Evolutionary conservation across 2,888 invertebrate species (phyloP), one percentile per base, ranked within the genome.

Genomic region (Allolobophora icterica): DNA sequence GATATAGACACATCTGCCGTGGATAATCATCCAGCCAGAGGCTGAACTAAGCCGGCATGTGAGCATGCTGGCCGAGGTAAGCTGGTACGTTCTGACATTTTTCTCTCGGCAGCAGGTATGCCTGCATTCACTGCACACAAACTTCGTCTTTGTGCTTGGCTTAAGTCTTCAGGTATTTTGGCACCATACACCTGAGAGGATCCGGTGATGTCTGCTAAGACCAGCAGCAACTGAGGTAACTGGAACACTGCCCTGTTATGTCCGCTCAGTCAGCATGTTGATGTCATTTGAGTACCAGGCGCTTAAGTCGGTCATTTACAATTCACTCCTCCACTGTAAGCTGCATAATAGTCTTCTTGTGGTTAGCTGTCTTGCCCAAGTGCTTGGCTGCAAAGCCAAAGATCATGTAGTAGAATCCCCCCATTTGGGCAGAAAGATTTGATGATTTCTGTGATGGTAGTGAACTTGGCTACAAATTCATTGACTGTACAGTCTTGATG

Each of bases 1-100:
- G 71, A 71, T 71, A 38, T 38, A 38, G 24, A 52, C 52, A 24
- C 71, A 71, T 71, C 71, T 71, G 71, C 71, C 71, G 30, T 71
- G 0, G n/a, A 71, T 71, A 6, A 71, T 71, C 71, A 71, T 1
- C n/a, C 30, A 71, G 71, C 71, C 71, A 71, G 30, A 71, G 71
- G 71, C n/a, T 17, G 71, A 71, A n/a, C 71, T 71, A n/a, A 71
- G n/a, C 71, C 71, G n/a, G 71, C 71, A n/a, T 71, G 71, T 71
- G n/a, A 52, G 52, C 4, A 11, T 52, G 71, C 71, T 71, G 71
- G 71, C 71, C n/a, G 71, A 71, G 71, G 71, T 71, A 71, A 71
- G 71, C n/a, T 71, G n/a, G 71, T 71, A 71, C 71, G 11, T 17
- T 71, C 71, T 8, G 71, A n/a, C 71, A n/a, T 71, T 71, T 71